Conservation (phyloP, 2,888 invertebrate species). For the Stenodera caucasica region DNA sequence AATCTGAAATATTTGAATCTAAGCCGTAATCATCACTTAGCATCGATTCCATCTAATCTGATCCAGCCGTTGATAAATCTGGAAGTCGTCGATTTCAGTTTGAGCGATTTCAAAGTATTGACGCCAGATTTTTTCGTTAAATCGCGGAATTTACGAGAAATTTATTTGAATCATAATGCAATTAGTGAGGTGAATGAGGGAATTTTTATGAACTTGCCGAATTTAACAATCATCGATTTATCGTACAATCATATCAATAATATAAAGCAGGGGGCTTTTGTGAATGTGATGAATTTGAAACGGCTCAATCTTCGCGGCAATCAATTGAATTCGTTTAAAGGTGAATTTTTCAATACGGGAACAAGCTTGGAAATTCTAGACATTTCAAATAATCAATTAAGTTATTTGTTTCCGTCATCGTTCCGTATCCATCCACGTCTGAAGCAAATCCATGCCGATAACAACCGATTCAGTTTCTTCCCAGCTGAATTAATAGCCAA, state of each 20-base stretch:
- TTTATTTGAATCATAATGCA: conserved; percentile 72
- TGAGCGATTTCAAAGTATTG: conserved; percentile 72
- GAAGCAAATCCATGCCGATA: conserved; percentile 68
- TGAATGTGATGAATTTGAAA: conserved; percentile 74
- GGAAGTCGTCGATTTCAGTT: conserved; percentile 71
- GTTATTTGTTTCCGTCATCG: conserved; percentile 81
- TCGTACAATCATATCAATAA: conserved; percentile 78
- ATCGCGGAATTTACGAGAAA: conserved; percentile 65
- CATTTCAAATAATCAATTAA: conserved; percentile 77
- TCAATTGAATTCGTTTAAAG: conserved; percentile 77
- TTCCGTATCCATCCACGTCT: conserved; percentile 83
- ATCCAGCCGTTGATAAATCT: conserved; percentile 73
- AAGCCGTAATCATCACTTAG: conserved; percentile 72
- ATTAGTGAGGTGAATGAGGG: conserved; percentile 77
- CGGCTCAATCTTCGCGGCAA: conserved; percentile 75
- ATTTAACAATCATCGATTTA: conserved; percentile 74
- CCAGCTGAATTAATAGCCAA: conserved; percentile 81
- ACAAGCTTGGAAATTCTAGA: conserved; percentile 80
- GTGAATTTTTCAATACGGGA: conserved; percentile 83
- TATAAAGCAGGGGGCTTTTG: conserved; percentile 75
- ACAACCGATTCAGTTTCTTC: conserved; percentile 83
- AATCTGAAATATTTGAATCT: conserved; percentile 73
- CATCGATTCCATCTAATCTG: conserved; percentile 65
- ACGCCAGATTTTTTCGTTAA: conserved; percentile 73
- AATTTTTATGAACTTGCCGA: conserved; percentile 74